These are phyloP conservation scores for Osmerus eperlanus DNA, from an alignment of 2,113 vertebrate genomes.

Conservation along the genomic window DNA sequence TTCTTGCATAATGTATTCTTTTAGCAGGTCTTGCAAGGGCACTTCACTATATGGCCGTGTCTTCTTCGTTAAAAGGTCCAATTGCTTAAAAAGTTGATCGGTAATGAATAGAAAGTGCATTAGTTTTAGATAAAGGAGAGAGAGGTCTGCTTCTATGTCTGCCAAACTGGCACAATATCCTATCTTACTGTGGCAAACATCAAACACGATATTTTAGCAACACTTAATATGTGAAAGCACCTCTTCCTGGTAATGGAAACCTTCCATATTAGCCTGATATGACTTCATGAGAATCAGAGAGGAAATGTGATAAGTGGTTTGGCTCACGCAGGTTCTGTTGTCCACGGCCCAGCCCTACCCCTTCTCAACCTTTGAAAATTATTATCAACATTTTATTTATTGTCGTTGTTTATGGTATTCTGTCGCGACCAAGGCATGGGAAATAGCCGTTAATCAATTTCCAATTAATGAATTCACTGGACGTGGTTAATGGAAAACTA, in stretches of 20 bases:
- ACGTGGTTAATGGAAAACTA: background rate
- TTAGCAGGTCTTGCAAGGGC: slow-evolving; percentile 2
- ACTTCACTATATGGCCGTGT: slow-evolving; percentile 21
- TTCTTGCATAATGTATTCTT: background rate
- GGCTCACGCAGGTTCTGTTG: background rate
- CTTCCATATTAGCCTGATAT: slow-evolving; percentile 29
- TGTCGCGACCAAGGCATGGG: slow-evolving; percentile 13
- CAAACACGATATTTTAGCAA: slow-evolving; percentile 48
- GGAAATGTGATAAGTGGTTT: slow-evolving; percentile 16
- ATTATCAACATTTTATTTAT: no score
- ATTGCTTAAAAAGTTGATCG: slow-evolving; percentile 42
- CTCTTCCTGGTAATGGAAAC: slow-evolving; percentile 49
- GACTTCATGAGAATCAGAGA: background rate
- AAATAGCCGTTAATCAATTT: slow-evolving; percentile 19
- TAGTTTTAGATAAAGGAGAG: slow-evolving; percentile 29
- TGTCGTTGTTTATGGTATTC: background rate
- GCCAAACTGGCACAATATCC: slow-evolving; percentile 33
- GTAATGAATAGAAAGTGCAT: slow-evolving; percentile 69
- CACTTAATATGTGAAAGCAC: slow-evolving; percentile 55
- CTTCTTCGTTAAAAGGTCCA: slow-evolving; percentile 21
- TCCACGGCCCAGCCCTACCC: no score
- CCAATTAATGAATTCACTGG: slow-evolving; percentile 19
- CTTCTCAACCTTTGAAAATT: no score
- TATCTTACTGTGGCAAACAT: slow-evolving; percentile 57
- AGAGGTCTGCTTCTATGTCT: slow-evolving; percentile 20